Conservation (phyloP, 2,113 vertebrate species). For the Trichechus manatus region DNA sequence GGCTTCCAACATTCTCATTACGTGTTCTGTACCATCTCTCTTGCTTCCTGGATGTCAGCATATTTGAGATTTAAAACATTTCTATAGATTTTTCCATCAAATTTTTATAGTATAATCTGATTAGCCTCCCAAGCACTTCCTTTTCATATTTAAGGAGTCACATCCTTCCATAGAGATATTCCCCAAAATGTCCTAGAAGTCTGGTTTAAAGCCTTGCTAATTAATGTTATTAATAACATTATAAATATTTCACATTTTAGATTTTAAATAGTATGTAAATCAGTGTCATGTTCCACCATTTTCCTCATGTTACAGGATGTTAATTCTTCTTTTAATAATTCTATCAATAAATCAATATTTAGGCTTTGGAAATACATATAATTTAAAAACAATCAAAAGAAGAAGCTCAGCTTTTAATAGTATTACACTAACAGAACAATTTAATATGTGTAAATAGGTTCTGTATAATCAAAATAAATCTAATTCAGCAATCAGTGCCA, state of each 20-base stretch:
- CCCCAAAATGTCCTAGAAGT: not conserved
- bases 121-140: not conserved
- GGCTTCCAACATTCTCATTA: not conserved
- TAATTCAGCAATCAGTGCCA: not conserved
- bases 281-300: not conserved
- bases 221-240: not conserved
- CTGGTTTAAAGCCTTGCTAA: not conserved
- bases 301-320: not conserved
- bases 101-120: not conserved
- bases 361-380: not conserved
- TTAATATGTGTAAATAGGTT: not conserved
- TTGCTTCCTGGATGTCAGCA: not conserved
- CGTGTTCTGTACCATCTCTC: not conserved
- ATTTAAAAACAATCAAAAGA: not conserved
- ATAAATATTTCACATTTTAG: not conserved
- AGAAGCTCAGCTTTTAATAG: constrained; percentile 24
- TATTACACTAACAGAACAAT: not conserved
- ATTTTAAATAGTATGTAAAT: not conserved
- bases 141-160: not conserved
- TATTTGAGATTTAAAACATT: not conserved
- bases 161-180: not conserved
- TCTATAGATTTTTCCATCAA: not conserved
- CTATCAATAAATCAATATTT: not conserved
- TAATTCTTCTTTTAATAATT: constrained; percentile 46
- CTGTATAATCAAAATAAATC: constrained; percentile 28